Evolutionary conservation across 2,888 invertebrate genomes (phyloP).

Genomic region (Eupithecia subfuscata): DNA sequence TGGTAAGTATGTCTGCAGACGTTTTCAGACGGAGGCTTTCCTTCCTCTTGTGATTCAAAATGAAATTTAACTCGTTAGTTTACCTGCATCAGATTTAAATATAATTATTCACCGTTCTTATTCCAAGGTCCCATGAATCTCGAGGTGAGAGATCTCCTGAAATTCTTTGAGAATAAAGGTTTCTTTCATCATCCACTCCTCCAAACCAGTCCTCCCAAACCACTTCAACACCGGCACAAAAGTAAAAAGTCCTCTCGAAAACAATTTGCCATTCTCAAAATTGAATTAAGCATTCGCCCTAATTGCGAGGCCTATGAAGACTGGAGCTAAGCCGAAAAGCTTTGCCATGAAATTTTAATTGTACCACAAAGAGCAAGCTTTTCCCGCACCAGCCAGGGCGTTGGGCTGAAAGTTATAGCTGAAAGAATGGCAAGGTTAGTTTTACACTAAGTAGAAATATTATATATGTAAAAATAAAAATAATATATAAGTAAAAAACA

Average conservation of each 20-base stretch:
- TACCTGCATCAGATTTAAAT: background rate
- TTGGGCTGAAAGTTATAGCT: conserved; percentile 29
- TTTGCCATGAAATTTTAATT: conserved; percentile 68
- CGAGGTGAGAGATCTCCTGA: background rate
- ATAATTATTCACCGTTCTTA: background rate
- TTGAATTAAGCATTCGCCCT: conserved; percentile 42
- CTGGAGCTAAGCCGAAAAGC: conserved; percentile 53
- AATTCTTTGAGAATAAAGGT: conserved; percentile 5
- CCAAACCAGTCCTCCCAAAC: conserved; percentile 25
- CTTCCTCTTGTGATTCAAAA: background rate
- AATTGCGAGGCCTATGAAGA: conserved; percentile 45
- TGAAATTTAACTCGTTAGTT: background rate
- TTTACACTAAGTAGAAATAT: background rate
- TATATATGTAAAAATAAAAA: no score
- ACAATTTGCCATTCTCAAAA: conserved; percentile 38
- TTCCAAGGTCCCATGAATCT: background rate
- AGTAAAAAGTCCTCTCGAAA: conserved; percentile 36
- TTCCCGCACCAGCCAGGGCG: conserved; percentile 29
- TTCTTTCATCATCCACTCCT: conserved; percentile 26
- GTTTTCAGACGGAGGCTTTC: background rate
- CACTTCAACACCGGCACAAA: conserved; percentile 31
- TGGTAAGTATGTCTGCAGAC: no score
- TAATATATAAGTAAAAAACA: background rate
- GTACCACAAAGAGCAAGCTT: conserved; percentile 60
- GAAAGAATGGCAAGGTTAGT: conserved; percentile 3